Evolutionary conservation across 2,113 vertebrate species (phyloP).

Genomic region (Ailuropoda melanoleuca): DNA sequence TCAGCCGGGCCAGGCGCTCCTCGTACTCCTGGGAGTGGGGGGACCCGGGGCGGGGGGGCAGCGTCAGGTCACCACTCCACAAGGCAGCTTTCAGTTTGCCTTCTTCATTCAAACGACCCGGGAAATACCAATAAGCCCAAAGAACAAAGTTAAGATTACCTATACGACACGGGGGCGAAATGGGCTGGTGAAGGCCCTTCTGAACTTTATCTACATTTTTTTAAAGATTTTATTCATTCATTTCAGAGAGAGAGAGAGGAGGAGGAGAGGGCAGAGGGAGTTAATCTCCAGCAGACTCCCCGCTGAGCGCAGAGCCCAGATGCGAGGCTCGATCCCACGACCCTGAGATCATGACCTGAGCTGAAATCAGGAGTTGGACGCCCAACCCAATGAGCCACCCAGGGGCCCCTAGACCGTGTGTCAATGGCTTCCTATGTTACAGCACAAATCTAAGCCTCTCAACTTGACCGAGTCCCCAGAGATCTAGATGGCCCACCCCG

Average conservation of each 20-base stretch:
- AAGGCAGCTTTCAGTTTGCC: background rate
- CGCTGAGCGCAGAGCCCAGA: background rate
- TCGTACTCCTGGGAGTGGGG: slow-evolving; percentile 88
- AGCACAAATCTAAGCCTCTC: background rate
- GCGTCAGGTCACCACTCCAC: background rate
- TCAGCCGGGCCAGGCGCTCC: slow-evolving; percentile 87
- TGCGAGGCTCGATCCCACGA: fast-evolving
- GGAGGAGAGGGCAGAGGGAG: background rate
- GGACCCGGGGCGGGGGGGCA: no score
- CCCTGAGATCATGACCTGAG: background rate
- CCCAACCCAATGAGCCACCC: background rate
- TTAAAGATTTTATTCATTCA: background rate
- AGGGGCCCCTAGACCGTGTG: background rate
- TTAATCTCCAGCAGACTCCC: background rate
- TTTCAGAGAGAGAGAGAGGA: background rate
- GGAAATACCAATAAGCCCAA: background rate
- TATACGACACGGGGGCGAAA: fast-evolving
- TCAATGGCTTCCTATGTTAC: background rate
- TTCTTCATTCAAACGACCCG: background rate
- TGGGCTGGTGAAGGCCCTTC: background rate
- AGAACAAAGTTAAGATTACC: background rate
- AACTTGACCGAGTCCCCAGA: background rate
- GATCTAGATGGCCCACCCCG: background rate
- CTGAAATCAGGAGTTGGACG: background rate
- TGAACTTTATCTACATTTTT: background rate